These are phyloP conservation scores for Pectinophora gossypiella DNA, from an alignment of 1,140 invertebrate genomes.

Conservation along the genomic window DNA sequence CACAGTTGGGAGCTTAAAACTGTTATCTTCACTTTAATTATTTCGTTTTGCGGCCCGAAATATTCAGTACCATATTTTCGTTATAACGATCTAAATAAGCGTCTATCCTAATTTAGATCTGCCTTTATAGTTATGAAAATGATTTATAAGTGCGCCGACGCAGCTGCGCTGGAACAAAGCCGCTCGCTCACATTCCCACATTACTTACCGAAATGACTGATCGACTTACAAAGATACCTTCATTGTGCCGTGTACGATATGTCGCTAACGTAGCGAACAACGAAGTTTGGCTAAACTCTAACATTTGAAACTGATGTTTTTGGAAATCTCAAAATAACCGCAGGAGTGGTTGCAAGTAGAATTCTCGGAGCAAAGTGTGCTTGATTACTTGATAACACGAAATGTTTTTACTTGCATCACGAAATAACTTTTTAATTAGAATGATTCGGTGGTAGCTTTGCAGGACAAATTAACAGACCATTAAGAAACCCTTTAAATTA, in stretches of 20 bases:
- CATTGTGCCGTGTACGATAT: not conserved
- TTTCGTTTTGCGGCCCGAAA: no score
- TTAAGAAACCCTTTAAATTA: no score
- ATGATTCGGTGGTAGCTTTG: no score
- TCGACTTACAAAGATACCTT: slow-evolving; percentile 18
- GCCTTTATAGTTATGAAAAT: slow-evolving; percentile 30
- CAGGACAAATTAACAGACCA: no score
- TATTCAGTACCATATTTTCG: no score
- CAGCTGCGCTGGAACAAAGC: slow-evolving; percentile 39
- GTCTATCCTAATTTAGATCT: slow-evolving; percentile 35
- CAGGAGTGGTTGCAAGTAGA: no score
- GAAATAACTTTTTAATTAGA: no score
- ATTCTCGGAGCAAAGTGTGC: no score
- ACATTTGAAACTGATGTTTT: no score
- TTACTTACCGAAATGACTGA: slow-evolving; percentile 50
- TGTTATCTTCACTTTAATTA: not conserved
- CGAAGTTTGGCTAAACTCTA: not conserved
- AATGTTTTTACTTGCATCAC: no score
- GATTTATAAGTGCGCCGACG: slow-evolving; percentile 39
- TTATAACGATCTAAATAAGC: slow-evolving; percentile 25
- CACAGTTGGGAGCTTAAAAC: not conserved
- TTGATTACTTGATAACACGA: no score
- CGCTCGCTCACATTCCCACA: slow-evolving; percentile 37
- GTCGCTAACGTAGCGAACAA: slow-evolving; percentile 4
- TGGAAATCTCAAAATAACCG: slow-evolving; percentile 11